Conservation (phyloP, 2,888 invertebrate genomes). For the Cheilosia grossa region DNA sequence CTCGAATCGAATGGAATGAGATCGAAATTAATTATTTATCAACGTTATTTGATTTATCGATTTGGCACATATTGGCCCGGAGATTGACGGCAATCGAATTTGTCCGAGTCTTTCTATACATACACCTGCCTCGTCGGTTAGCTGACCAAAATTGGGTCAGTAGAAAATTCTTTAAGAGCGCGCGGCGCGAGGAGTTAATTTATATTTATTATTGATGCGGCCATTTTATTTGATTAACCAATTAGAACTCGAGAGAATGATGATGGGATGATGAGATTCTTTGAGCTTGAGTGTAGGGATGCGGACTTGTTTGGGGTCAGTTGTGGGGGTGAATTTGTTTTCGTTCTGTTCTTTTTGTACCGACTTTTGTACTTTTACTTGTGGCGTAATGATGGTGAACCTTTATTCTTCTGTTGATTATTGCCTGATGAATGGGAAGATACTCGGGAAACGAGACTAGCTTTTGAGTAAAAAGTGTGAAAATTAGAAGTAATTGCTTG, state of each 20-base stretch:
- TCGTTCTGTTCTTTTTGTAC: neutral
- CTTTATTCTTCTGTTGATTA: neutral
- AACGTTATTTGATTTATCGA: constrained; percentile 68
- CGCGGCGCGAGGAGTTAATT: constrained; percentile 47
- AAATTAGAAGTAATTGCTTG: constrained; percentile 7
- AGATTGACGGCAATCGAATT: constrained; percentile 34
- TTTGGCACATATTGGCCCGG: constrained; percentile 63
- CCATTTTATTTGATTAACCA: constrained; percentile 65
- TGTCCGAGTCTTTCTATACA: constrained; percentile 1
- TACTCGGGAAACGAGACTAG: neutral
- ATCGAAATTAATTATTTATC: constrained; percentile 73
- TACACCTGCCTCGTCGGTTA: neutral
- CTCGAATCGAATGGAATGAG: constrained; percentile 39
- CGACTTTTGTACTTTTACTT: constrained; percentile 48
- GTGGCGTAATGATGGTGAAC: constrained; percentile 27
- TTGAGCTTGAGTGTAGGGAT: constrained; percentile 2
- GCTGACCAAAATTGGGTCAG: constrained; percentile 58
- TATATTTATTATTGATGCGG: constrained; percentile 58
- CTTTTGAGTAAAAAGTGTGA: constrained; percentile 25
- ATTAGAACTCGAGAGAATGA: constrained; percentile 43
- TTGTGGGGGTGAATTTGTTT: constrained; percentile 18
- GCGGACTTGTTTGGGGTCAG: constrained; percentile 3
- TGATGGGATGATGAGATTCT: constrained; percentile 22
- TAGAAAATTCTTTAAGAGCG: constrained; percentile 56
- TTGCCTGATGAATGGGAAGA: neutral